Conservation (phyloP, 2,113 vertebrate species). For the Peromyscus maniculatus region DNA sequence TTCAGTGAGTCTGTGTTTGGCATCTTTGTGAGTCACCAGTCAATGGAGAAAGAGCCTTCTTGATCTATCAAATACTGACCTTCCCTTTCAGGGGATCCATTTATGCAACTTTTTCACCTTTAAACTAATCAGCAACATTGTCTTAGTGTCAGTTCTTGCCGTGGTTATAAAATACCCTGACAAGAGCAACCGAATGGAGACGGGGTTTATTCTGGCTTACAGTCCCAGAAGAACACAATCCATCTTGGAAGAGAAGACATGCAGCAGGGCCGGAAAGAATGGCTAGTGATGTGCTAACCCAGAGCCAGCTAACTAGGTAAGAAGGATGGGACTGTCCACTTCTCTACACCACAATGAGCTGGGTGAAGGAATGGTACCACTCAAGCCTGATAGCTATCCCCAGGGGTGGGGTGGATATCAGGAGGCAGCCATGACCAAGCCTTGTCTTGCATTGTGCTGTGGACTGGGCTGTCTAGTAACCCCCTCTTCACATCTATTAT, state of each 20-base stretch:
- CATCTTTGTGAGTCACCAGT: background rate
- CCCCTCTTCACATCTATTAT: background rate
- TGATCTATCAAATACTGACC: background rate
- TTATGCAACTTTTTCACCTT: background rate
- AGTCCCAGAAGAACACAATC: background rate
- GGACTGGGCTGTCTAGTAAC: background rate
- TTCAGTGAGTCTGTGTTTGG: background rate
- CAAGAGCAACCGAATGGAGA: background rate
- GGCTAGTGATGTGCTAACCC: background rate
- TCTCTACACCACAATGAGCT: background rate
- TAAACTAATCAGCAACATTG: background rate
- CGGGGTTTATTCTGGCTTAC: background rate
- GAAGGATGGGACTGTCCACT: background rate
- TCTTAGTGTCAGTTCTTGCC: background rate
- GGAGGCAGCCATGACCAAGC: background rate
- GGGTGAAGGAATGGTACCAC: fast-evolving
- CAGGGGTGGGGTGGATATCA: background rate
- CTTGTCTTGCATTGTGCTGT: fast-evolving
- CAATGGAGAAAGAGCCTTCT: background rate
- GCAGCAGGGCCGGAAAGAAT: background rate
- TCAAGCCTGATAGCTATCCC: background rate
- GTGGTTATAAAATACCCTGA: background rate
- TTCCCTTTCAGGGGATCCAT: background rate
- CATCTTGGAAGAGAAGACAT: background rate
- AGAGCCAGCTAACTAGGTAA: background rate